Evolutionary conservation across 2,888 invertebrate genomes (phyloP), one percentile per base, ranked within the genome.

Genomic region (Dascillus cervinus): DNA sequence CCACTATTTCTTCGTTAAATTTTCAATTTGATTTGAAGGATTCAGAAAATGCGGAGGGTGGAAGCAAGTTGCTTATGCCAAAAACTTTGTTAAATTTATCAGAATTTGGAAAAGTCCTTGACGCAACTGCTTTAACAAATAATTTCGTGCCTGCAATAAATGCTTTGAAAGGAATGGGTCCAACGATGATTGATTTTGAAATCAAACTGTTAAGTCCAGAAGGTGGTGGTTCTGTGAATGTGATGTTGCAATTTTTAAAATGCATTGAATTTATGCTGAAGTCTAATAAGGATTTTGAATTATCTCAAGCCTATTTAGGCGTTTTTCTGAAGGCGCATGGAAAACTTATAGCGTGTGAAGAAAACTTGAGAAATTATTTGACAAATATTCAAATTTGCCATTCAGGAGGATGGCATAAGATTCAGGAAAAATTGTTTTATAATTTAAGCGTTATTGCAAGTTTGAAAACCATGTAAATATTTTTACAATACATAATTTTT

Each of bases 101-200:
- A 0, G 64, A 65, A 3, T 86, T 87, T 53, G 82, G 78, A 1
- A 79, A 78, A 56, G 59, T 74, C 30, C 56, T 88, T 13, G 61
- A 74, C 13, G 60, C 60, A 3, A 70, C 77, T 10, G 57, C 57
- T 6, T 58, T 64, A 6, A 66, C 65, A 3, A 57, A 66, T 15
- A 65, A 77, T 51, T 84, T 72, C 55, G 55, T 61, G 0, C 53
- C 63, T 5, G 74, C 77, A 37, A 66, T 90, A 11, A 71, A 75
- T 9, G 60, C 65, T 40, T 50, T 85, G 29, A 88, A 85, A 57
- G 60, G 66, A 1, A 62, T 90, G 45, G 80, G 89, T 0, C 90
- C 94, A 0, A 83, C 89, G 1, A 76, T 81, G 44, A 78, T 94
- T 12, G 94, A 96, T 61, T 76, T 82, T 28, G 95, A 96, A 70